Conservation (phyloP, 2,797 vertebrate genomes). For the Limosa lapponica region DNA sequence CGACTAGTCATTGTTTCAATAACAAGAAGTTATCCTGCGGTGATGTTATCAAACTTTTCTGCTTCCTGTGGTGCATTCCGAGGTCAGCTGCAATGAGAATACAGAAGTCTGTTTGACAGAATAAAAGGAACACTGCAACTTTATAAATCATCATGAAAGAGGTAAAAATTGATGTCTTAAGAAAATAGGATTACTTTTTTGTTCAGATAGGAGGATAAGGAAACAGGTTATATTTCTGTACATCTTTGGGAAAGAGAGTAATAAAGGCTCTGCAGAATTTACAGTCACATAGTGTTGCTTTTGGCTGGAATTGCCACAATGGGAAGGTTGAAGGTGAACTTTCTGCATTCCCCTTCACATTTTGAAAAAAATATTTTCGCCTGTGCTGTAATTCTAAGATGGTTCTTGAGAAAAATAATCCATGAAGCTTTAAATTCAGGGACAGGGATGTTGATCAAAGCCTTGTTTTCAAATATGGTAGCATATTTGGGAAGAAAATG, state of each 20-base stretch:
- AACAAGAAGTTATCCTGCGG: slow-evolving; percentile 20
- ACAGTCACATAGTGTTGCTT: neutral
- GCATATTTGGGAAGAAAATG: neutral
- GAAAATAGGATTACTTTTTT: slow-evolving; percentile 1
- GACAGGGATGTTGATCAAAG: neutral
- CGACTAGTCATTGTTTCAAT: neutral
- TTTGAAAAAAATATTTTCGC: neutral
- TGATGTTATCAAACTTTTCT: slow-evolving; percentile 28
- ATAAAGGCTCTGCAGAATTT: neutral
- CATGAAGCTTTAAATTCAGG: neutral
- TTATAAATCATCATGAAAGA: neutral
- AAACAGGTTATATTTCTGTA: slow-evolving; percentile 9
- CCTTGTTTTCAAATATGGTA: neutral
- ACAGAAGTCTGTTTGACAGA: neutral
- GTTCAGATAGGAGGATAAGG: neutral
- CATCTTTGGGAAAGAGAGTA: neutral
- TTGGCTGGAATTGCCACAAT: neutral
- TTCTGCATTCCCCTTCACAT: neutral
- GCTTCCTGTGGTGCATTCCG: slow-evolving; percentile 4
- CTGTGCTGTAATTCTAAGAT: neutral
- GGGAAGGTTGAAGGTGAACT: neutral
- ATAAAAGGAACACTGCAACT: slow-evolving; percentile 6
- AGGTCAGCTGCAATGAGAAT: slow-evolving; percentile 27
- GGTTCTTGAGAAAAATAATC: neutral
- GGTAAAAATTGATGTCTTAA: slow-evolving; percentile 16